A percentile compares a stretch with the other conserved stretches of the same genome.
These are phyloP conservation scores for Lagopus muta DNA, from an alignment of 2,113 vertebrate genomes.

Conservation along the genomic window DNA sequence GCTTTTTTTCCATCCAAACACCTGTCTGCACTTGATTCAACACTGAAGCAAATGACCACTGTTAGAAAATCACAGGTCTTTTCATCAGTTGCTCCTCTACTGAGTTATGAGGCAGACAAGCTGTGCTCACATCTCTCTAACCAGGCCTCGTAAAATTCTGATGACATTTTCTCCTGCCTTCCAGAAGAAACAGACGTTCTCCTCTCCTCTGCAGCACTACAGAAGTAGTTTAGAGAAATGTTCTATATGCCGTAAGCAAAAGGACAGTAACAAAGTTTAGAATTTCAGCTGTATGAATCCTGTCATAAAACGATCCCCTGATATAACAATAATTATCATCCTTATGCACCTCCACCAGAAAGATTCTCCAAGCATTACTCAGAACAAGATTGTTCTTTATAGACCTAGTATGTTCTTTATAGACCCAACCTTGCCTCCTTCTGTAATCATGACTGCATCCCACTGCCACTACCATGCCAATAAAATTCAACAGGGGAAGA, in stretches of 20 bases:
- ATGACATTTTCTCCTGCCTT: background rate
- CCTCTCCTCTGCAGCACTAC: background rate
- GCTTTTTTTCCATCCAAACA: background rate
- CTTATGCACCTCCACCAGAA: background rate
- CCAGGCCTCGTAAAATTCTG: background rate
- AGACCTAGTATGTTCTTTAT: background rate
- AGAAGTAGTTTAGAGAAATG: background rate
- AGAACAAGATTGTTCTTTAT: background rate
- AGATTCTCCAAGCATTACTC: background rate
- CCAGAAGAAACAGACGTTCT: background rate
- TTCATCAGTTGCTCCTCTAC: background rate
- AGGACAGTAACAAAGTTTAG: background rate
- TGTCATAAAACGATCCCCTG: background rate
- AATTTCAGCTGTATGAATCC: background rate
- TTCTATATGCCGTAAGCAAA: background rate
- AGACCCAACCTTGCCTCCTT: background rate
- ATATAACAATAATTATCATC: background rate
- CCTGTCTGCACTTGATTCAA: background rate
- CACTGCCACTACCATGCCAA: background rate
- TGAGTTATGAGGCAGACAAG: background rate
- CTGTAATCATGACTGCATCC: background rate
- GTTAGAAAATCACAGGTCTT: background rate
- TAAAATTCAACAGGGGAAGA: background rate
- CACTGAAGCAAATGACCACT: background rate
- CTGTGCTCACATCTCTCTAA: background rate